A percentile compares a stretch with the other conserved stretches of the same genome.
Conservation (phyloP, 2,113 vertebrate species). For the Orycteropus afer region DNA sequence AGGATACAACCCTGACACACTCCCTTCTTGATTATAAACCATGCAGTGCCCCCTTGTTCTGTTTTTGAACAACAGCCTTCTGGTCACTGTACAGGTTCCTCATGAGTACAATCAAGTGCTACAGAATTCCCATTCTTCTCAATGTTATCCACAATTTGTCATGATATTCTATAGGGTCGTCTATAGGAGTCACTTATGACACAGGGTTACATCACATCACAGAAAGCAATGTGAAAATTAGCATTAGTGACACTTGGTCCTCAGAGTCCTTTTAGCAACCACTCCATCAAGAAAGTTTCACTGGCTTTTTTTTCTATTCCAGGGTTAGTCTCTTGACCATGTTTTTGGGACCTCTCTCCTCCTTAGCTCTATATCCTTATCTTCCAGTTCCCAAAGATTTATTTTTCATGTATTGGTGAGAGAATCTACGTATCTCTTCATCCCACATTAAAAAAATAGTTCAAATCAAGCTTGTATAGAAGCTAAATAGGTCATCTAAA, state of each 20-base stretch:
- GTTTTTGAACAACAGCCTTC: no score
- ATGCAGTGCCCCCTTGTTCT: no score
- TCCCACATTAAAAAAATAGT: neutral
- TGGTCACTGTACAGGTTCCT: no score
- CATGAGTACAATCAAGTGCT: no score
- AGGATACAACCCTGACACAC: no score
- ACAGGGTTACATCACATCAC: neutral
- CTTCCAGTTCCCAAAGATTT: neutral
- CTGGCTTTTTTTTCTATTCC: neutral
- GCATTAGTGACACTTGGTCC: neutral
- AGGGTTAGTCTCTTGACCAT: neutral
- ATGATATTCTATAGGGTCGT: no score
- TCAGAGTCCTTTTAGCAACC: neutral
- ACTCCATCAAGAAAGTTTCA: neutral
- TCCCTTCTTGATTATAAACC: no score
- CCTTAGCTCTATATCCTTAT: neutral
- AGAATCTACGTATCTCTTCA: neutral
- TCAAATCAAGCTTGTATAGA: neutral
- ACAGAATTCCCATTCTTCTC: no score
- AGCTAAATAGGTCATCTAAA: neutral
- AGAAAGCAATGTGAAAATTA: neutral
- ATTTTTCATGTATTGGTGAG: neutral
- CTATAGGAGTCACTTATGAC: fast-evolving
- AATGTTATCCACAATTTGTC: no score
- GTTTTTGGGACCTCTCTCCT: neutral